Evolutionary conservation across 2,888 invertebrate species (phyloP).

Genomic region (Opisthograptis luteolata): DNA sequence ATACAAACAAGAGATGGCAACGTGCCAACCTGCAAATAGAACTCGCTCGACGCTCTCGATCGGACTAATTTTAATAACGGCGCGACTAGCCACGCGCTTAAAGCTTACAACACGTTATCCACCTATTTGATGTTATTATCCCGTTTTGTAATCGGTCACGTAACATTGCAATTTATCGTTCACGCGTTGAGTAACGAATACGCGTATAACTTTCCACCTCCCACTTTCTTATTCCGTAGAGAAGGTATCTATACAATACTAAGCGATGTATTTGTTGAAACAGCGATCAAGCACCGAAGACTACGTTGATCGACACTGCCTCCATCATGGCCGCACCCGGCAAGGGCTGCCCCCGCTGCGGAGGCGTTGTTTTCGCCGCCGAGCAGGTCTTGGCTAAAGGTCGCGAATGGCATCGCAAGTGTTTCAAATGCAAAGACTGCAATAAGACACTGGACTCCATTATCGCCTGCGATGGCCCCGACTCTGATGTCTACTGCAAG

Average conservation of each 20-base stretch:
- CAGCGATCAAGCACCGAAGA: constrained; percentile 91
- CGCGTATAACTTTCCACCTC: neutral
- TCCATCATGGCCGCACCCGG: constrained; percentile 92
- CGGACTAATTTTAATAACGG: constrained; percentile 80
- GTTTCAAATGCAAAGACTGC: constrained; percentile 96
- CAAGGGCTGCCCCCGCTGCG: constrained; percentile 95
- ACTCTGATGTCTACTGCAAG: constrained; percentile 97
- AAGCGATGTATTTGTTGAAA: constrained; percentile 24
- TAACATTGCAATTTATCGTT: constrained; percentile 31
- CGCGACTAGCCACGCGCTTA: constrained; percentile 60
- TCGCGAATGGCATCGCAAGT: constrained; percentile 96
- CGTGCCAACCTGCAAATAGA: constrained; percentile 79
- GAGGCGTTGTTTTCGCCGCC: constrained; percentile 96
- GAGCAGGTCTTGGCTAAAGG: constrained; percentile 97
- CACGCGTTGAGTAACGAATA: constrained; percentile 26
- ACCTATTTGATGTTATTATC: constrained; percentile 37
- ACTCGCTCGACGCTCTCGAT: constrained; percentile 76
- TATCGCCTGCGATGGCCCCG: constrained; percentile 97
- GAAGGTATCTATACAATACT: neutral
- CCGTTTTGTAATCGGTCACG: constrained; percentile 43
- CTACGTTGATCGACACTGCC: constrained; percentile 91
- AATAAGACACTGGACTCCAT: constrained; percentile 97
- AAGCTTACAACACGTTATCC: constrained; percentile 65
- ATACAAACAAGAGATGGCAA: constrained; percentile 83
- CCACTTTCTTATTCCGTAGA: neutral